These are phyloP conservation scores for Barbus barbus DNA, from an alignment of 2,113 vertebrate species.

Conservation along the genomic window DNA sequence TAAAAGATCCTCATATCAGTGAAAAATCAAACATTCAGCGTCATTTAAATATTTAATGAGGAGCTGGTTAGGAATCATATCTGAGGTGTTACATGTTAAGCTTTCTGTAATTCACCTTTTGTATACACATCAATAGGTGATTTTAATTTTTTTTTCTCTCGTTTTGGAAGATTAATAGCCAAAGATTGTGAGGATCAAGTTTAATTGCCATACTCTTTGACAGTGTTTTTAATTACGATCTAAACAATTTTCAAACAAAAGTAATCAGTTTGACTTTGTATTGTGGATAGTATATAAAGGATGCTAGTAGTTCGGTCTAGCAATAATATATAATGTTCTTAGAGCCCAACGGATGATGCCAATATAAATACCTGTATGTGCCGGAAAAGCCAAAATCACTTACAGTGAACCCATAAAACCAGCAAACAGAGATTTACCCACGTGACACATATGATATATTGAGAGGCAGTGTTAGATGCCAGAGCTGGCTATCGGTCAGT, in stretches of 20 bases:
- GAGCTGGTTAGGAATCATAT: not conserved
- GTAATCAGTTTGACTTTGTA: not conserved
- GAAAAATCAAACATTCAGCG: not conserved
- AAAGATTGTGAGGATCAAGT: slow-evolving; percentile 7
- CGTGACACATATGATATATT: not conserved
- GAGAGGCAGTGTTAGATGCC: slow-evolving; percentile 38
- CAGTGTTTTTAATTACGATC: slow-evolving; percentile 1
- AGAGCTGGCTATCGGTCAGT: not conserved
- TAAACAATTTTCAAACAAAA: not conserved
- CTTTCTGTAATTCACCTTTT: not conserved
- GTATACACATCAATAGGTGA: not conserved
- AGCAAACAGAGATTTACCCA: slow-evolving; percentile 13
- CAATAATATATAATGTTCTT: not conserved
- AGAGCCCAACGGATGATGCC: slow-evolving; percentile 46
- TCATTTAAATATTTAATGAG: not conserved
- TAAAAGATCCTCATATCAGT: not conserved
- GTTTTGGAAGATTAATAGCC: not conserved
- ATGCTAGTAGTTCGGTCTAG: not conserved
- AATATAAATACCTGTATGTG: slow-evolving; percentile 45
- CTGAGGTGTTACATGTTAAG: not conserved
- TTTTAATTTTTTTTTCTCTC: not conserved
- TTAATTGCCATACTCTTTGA: not conserved
- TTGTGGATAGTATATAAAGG: not conserved
- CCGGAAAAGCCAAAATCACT: slow-evolving; percentile 62
- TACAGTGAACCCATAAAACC: slow-evolving; percentile 14